Percentiles rank a stretch among this genome's conserved stretches.
Conservation (phyloP, 2,888 invertebrate species). For the Philereme vetulata region DNA sequence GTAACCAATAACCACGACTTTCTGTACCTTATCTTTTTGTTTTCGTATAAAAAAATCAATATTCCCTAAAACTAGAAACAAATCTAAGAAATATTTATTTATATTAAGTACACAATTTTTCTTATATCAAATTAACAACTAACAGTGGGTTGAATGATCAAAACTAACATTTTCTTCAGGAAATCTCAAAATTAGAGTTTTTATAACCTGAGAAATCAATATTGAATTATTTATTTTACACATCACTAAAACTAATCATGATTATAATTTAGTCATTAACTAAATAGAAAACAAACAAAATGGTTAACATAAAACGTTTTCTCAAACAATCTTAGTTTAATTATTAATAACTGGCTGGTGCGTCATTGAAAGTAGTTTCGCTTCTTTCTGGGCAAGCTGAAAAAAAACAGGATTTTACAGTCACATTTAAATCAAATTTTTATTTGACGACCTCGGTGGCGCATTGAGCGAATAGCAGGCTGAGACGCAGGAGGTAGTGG, state of each 20-base stretch:
- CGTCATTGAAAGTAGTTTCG: conserved; percentile 68
- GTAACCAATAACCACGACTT: too few species aligned
- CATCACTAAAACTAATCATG: conserved; percentile 17
- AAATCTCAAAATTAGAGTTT: too few species aligned
- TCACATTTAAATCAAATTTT: too few species aligned
- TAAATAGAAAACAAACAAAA: conserved; percentile 12
- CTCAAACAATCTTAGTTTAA: conserved; percentile 49
- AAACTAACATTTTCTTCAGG: too few species aligned
- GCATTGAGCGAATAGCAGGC: too few species aligned
- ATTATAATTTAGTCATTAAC: conserved; percentile 20
- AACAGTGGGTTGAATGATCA: too few species aligned
- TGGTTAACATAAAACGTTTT: conserved; percentile 61
- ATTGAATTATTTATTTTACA: conserved; percentile 1
- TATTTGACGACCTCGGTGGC: too few species aligned
- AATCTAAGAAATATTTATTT: conserved; percentile 5
- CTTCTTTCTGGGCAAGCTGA: conserved; percentile 70
- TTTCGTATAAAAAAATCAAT: background rate
- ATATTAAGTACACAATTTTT: conserved; percentile 11
- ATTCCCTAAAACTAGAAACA: background rate
- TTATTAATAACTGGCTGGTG: conserved; percentile 24
- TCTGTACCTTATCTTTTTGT: too few species aligned
- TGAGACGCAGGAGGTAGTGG: too few species aligned
- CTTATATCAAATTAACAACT: conserved; percentile 5
- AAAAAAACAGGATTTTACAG: conserved; percentile 19
- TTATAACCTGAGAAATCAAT: background rate